These are phyloP conservation scores for Trididemnum miniatum DNA, from an alignment of 23 tunicate species.

Conservation along the genomic window DNA sequence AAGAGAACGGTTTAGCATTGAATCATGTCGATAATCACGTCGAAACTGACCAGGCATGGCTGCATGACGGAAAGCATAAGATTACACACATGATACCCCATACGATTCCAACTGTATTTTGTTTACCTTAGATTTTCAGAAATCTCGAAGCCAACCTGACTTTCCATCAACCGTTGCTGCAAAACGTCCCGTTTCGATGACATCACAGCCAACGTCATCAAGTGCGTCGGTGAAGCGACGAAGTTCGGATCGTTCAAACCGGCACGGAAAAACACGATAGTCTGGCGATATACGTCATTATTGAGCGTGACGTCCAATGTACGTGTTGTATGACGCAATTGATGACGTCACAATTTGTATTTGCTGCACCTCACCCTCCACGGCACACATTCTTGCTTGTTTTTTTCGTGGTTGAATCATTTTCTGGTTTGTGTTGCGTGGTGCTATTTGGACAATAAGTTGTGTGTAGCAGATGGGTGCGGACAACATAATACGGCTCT, in stretches of 20 bases:
- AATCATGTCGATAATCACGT: too few relatives aligned
- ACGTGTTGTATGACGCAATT: not conserved
- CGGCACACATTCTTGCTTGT: not conserved
- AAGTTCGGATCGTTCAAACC: conserved; percentile 46
- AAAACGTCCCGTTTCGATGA: not conserved
- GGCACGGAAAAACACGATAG: conserved; percentile 7
- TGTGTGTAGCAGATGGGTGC: too few relatives aligned
- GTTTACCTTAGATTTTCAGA: conserved; percentile 44
- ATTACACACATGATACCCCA: too few relatives aligned
- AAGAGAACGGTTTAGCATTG: too few relatives aligned
- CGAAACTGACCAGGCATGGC: too few relatives aligned
- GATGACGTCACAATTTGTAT: not conserved
- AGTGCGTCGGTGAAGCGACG: conserved; percentile 51
- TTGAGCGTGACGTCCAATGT: not conserved
- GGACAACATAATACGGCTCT: too few relatives aligned
- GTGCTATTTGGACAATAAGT: too few relatives aligned
- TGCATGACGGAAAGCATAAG: too few relatives aligned
- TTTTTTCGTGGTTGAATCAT: not conserved
- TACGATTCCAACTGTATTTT: too few relatives aligned
- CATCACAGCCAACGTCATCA: conserved; percentile 32
- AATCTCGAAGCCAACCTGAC: conserved; percentile 75
- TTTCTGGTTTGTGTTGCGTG: not conserved
- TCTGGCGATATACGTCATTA: too few relatives aligned
- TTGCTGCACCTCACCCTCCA: not conserved
- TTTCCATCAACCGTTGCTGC: conserved; percentile 20